phyloP scores from a whole-genome alignment of 2,888 invertebrate genomes.

The Drosophila heteroneura region DNA sequence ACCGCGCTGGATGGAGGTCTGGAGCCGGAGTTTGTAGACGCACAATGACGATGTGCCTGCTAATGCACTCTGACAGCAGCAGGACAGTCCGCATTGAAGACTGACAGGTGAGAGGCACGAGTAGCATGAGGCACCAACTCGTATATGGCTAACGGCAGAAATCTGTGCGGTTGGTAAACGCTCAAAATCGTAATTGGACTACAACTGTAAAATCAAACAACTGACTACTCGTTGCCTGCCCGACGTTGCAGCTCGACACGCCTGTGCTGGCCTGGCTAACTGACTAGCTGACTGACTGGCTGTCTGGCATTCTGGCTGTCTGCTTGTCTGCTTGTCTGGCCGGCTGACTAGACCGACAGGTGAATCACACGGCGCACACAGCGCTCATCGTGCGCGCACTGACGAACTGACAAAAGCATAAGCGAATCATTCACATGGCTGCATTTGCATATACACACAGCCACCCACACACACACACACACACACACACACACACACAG shows the following conservation, averaged over 20 bases:
- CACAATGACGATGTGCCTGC: slow-evolving; percentile 55
- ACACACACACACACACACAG: slow-evolving; percentile 9
- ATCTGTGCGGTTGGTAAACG: slow-evolving; percentile 77
- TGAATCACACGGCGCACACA: slow-evolving; percentile 38
- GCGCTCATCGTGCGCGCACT: slow-evolving; percentile 39
- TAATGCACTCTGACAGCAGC: slow-evolving; percentile 39
- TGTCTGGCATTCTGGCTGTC: background rate
- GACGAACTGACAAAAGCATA: slow-evolving; percentile 83
- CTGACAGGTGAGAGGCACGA: slow-evolving; percentile 4
- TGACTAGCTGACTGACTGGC: slow-evolving; percentile 4
- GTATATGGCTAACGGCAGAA: slow-evolving; percentile 64
- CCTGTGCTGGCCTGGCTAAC: slow-evolving; percentile 19
- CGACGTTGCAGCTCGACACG: slow-evolving; percentile 28
- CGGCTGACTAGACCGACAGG: slow-evolving; percentile 39
- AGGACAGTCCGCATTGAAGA: slow-evolving; percentile 38
- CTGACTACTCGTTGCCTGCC: slow-evolving; percentile 59
- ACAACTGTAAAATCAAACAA: slow-evolving; percentile 79
- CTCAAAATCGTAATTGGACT: slow-evolving; percentile 79
- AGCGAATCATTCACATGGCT: slow-evolving; percentile 84
- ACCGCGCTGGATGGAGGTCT: slow-evolving; percentile 13
- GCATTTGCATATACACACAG: slow-evolving; percentile 61
- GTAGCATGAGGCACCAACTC: slow-evolving; percentile 1
- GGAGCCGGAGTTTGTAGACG: background rate
- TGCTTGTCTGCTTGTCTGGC: background rate
- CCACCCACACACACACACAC: slow-evolving; percentile 10